Evolutionary conservation across 35 echinoderm and acorn worm species (phyloP).

Genomic region (Diadema setosum): DNA sequence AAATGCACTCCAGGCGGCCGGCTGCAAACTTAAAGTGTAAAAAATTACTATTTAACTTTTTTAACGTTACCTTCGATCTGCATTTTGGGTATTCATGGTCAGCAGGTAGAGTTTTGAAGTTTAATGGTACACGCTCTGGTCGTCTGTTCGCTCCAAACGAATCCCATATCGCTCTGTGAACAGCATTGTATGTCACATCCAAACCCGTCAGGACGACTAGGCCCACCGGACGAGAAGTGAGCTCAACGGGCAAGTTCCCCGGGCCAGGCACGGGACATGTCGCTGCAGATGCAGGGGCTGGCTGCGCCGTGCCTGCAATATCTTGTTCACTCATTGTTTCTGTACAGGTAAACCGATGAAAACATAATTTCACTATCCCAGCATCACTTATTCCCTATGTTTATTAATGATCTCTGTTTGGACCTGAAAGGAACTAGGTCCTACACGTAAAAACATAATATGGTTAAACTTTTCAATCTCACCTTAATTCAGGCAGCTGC

Average conservation of each 20-base stretch:
- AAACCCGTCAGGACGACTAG: constrained; percentile 90
- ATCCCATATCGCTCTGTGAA: constrained; percentile 96
- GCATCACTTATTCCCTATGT: no score
- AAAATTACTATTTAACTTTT: no score
- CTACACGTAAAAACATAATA: no score
- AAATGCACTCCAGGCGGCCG: no score
- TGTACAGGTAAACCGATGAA: no score
- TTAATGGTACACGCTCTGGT: constrained; percentile 84
- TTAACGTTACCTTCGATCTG: constrained; percentile 92
- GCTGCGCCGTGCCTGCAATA: not conserved
- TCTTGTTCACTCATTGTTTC: not conserved
- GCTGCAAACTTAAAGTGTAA: no score
- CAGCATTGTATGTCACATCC: constrained; percentile 86
- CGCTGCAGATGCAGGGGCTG: not conserved
- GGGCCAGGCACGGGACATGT: constrained; percentile 18
- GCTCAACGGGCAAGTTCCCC: constrained; percentile 64
- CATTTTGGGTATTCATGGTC: constrained; percentile 99
- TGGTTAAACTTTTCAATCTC: no score
- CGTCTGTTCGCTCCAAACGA: constrained; percentile 89
- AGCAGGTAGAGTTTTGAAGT: constrained; percentile 81
- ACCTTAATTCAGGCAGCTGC: no score
- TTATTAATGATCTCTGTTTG: no score
- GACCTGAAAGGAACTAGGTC: no score
- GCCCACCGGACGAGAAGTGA: constrained; percentile 77
- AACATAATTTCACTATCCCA: no score